Base-by-base conservation (phyloP, 2,888 invertebrate genomes). In the Andrena bucephala region DNA sequence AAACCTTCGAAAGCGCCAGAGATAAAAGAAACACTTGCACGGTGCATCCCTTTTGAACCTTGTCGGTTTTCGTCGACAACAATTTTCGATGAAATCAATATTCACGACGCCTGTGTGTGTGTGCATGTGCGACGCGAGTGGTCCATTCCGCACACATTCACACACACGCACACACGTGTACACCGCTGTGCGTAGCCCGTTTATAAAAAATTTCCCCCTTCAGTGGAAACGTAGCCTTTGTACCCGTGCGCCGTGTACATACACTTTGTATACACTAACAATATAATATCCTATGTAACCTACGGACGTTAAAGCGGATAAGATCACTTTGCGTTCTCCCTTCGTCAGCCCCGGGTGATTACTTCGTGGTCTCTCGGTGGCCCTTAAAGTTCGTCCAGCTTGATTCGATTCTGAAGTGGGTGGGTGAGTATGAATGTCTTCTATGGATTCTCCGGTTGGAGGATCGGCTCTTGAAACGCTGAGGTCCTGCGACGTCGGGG, bases 271-370 rank as follows among this genome's bases (percentile, higher is more conserved):
- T 86, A 87, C 78, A 63, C 74, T 87, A 87, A 86, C 80, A 89
- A 87, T 90, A 89, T 90, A 88, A 90, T 91, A 90, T 90, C 87
- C 84, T 90, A 90, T 87, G 87, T 89, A 89, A 91, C 85, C 89
- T 92, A 90, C 89, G 90, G 90, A 92, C 92, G 90, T 91, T 91
- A 91, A 92, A 93, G 91, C 90, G 90, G 90, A 90, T 92, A 90
- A 92, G 91, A 92, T 92, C 91, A 92, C 91, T 91, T 92, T 90
- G 85, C 90, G 84, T 87, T 91, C 80, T 80, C 81, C 81, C 79
- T 87, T 59, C 76, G 79, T 79, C 86, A 75, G 62, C 81, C 74
- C 80, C 82, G 77, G 42, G 71, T 67, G 71, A 81, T 36, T 81
- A 74, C 63, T 71, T 62, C 76, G 71, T 60, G 77, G 66, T 13